These are phyloP conservation scores for Listronotus oregonensis DNA, from an alignment of 1,140 invertebrate species.

Conservation along the genomic window DNA sequence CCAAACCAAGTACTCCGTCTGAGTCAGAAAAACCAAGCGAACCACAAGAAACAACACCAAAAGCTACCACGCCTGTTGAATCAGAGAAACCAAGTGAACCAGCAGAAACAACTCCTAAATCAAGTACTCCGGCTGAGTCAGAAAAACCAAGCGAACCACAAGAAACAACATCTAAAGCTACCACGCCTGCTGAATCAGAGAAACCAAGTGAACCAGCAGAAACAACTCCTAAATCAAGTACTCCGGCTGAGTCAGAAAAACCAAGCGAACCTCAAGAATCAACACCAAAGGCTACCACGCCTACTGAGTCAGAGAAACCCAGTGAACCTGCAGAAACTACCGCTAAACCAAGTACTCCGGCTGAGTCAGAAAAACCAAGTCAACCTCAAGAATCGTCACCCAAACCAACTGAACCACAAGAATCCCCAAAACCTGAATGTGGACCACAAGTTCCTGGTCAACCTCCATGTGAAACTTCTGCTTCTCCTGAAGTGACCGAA, in stretches of 20 bases:
- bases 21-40: no score
- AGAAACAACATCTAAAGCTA: no score
- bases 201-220: neutral
- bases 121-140: no score
- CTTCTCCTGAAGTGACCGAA: neutral
- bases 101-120: no score
- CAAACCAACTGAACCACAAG: neutral
- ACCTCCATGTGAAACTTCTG: neutral
- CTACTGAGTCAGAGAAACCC: neutral
- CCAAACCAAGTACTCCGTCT: no score
- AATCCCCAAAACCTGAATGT: no score
- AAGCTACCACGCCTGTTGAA: no score
- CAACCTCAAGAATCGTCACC: conserved; percentile 10
- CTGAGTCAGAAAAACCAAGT: conserved; percentile 3
- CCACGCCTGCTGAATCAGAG: no score
- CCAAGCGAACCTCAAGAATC: conserved; percentile 16
- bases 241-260: neutral
- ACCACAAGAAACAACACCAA: no score
- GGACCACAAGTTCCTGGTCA: neutral
- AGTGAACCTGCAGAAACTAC: conserved; percentile 1
- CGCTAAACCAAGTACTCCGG: neutral
- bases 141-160: no score
- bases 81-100: no score
- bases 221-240: conserved; percentile 7
- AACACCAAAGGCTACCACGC: neutral